Evolutionary conservation across 23 tunicate genomes (phyloP).

Genomic region (Trididemnum clinides): DNA sequence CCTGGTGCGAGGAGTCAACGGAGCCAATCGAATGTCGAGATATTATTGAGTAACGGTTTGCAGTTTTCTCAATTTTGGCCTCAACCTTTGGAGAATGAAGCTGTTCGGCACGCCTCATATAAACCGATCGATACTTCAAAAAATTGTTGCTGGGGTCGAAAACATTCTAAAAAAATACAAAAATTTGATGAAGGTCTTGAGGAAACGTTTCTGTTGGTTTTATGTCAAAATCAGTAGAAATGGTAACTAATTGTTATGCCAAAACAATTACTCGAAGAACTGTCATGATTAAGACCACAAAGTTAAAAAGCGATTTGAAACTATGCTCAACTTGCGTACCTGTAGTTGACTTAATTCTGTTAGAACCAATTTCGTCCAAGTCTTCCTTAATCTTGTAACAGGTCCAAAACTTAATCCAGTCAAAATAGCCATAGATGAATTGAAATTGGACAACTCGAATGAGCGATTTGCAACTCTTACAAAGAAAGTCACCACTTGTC

Average conservation of each 20-base stretch:
- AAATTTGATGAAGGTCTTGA: neutral
- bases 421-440: slow-evolving; percentile 90
- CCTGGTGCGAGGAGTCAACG: slow-evolving; percentile 71
- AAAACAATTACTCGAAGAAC: no score
- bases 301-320: neutral
- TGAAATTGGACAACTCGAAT: slow-evolving; percentile 87
- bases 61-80: slow-evolving; percentile 7
- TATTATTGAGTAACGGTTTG: slow-evolving; percentile 58
- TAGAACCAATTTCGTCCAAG: slow-evolving; percentile 76
- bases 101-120: slow-evolving; percentile 29
- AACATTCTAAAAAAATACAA: slow-evolving; percentile 46
- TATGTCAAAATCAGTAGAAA: no score
- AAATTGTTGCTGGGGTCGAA: slow-evolving; percentile 94
- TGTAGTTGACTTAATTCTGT: slow-evolving; percentile 67
- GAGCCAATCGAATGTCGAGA: slow-evolving; percentile 82
- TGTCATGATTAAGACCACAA: no score
- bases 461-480: slow-evolving; percentile 79
- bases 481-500: slow-evolving; percentile 90
- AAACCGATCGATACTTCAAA: slow-evolving; percentile 67
- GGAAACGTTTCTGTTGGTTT: neutral
- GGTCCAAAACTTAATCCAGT: slow-evolving; percentile 91
- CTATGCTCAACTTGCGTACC: slow-evolving; percentile 35
- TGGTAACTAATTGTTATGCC: no score
- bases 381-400: slow-evolving; percentile 76
- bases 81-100: slow-evolving; percentile 36